phyloP scores from a whole-genome alignment of 1,140 invertebrate genomes.

The Pinna nobilis region DNA sequence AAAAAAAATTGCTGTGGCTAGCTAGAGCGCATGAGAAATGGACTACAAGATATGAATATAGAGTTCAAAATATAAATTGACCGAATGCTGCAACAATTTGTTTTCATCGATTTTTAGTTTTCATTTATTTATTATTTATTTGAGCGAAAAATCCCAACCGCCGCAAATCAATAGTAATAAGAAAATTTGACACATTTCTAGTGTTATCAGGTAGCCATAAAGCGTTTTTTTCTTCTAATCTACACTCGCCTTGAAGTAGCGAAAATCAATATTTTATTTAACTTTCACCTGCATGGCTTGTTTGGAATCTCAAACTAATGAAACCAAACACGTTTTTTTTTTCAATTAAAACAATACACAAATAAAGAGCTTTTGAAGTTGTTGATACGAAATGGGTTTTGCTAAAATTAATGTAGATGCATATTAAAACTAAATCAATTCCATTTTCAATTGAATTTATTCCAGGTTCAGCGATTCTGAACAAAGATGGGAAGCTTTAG shows the following conservation, averaged over 20 bases:
- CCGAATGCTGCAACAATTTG: conserved; percentile 19
- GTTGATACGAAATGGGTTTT: background rate
- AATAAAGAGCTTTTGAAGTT: conserved; percentile 6
- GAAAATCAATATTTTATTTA: conserved; percentile 32
- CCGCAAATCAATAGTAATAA: conserved; percentile 39
- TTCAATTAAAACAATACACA: conserved; percentile 29
- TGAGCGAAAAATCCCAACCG: conserved; percentile 39
- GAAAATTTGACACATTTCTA: conserved; percentile 47
- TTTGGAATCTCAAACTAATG: conserved; percentile 5
- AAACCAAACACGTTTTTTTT: conserved; percentile 3
- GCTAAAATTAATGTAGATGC: background rate
- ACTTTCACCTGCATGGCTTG: background rate
- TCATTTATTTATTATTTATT: conserved; percentile 51
- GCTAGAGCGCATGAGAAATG: too few relatives aligned
- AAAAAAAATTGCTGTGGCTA: too few relatives aligned
- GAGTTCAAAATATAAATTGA: conserved; percentile 27
- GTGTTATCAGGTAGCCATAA: conserved; percentile 43
- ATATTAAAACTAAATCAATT: conserved; percentile 6
- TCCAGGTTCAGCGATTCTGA: background rate
- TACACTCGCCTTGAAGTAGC: conserved; percentile 17
- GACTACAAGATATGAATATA: too few relatives aligned
- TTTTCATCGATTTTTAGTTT: conserved; percentile 34
- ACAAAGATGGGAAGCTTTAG: background rate
- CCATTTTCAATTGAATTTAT: conserved; percentile 20
- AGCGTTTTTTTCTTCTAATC: conserved; percentile 33